These are phyloP conservation scores for Empis livida DNA, from an alignment of 2,888 invertebrate genomes.

Conservation along the genomic window DNA sequence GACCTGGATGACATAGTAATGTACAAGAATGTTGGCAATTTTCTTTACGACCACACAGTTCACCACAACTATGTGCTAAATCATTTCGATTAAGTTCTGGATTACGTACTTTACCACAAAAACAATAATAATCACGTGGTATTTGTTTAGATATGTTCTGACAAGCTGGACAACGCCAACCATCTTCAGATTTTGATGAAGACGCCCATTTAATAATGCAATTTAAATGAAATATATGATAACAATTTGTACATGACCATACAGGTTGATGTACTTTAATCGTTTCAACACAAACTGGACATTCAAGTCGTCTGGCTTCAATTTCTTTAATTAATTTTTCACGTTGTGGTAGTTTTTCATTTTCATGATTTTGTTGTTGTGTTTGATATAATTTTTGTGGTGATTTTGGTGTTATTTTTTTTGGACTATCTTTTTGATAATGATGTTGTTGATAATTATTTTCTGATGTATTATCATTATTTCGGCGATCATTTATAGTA, in stretches of 20 bases:
- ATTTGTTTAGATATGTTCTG: slow-evolving; percentile 63
- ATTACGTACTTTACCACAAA: slow-evolving; percentile 68
- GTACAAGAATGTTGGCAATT: slow-evolving; percentile 56
- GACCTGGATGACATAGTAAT: slow-evolving; percentile 84
- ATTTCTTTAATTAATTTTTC: slow-evolving; percentile 77
- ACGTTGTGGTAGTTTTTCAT: slow-evolving; percentile 52
- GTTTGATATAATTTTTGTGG: neutral
- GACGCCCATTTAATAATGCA: slow-evolving; percentile 89
- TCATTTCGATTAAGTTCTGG: slow-evolving; percentile 65
- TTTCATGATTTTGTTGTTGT: slow-evolving; percentile 14
- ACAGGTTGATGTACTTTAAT: slow-evolving; percentile 67
- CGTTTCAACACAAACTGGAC: slow-evolving; percentile 85
- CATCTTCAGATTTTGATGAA: slow-evolving; percentile 62
- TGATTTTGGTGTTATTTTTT: slow-evolving; percentile 12
- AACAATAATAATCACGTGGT: slow-evolving; percentile 76
- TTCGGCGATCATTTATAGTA: slow-evolving; percentile 23
- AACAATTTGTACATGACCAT: slow-evolving; percentile 88
- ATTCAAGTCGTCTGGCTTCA: slow-evolving; percentile 70
- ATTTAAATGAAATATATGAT: slow-evolving; percentile 80
- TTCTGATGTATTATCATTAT: slow-evolving; percentile 22
- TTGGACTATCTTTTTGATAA: slow-evolving; percentile 20
- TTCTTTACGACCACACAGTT: slow-evolving; percentile 54
- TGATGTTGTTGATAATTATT: slow-evolving; percentile 19
- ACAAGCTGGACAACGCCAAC: slow-evolving; percentile 96
- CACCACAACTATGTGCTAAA: slow-evolving; percentile 85